A percentile compares a stretch with the other conserved stretches of the same genome.
Conservation (phyloP, 2,113 vertebrate species). For the Perccottus glenii region DNA sequence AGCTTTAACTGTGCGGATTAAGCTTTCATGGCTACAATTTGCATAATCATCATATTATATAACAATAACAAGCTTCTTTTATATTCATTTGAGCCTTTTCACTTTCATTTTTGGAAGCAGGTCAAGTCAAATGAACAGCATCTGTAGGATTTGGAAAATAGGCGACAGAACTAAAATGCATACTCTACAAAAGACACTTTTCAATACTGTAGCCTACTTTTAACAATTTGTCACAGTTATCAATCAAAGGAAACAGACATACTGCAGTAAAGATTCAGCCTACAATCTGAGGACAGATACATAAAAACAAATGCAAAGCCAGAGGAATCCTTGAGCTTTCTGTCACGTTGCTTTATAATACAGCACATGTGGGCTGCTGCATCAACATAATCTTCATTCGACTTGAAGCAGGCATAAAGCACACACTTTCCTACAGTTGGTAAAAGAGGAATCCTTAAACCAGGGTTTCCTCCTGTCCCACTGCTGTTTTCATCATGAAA, state of each 20-base stretch:
- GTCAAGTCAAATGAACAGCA: slow-evolving; percentile 33
- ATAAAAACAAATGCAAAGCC: slow-evolving; percentile 41
- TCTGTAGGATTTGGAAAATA: slow-evolving; percentile 24
- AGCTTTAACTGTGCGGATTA: slow-evolving; percentile 32
- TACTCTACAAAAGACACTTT: slow-evolving; percentile 10
- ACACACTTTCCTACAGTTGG: slow-evolving; percentile 26
- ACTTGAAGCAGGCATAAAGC: slow-evolving; percentile 42
- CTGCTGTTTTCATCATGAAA: slow-evolving; percentile 10
- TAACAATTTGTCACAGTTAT: background rate
- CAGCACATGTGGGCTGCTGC: slow-evolving; percentile 61
- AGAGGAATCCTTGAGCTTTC: slow-evolving; percentile 43
- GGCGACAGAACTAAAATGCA: background rate
- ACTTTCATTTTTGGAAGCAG: slow-evolving; percentile 46
- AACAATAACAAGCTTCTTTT: slow-evolving; percentile 44
- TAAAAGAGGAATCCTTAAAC: slow-evolving; percentile 8
- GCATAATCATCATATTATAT: slow-evolving; percentile 49
- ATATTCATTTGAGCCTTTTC: slow-evolving; percentile 37
- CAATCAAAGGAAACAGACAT: background rate
- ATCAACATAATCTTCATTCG: slow-evolving; percentile 63
- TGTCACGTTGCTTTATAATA: slow-evolving; percentile 60
- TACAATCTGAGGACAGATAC: background rate
- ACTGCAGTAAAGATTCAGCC: background rate
- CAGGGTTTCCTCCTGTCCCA: background rate
- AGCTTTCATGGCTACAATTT: slow-evolving; percentile 39
- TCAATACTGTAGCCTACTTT: no score